Evolutionary conservation across 2,888 invertebrate species (phyloP).

Genomic region (Dasypolia templi): DNA sequence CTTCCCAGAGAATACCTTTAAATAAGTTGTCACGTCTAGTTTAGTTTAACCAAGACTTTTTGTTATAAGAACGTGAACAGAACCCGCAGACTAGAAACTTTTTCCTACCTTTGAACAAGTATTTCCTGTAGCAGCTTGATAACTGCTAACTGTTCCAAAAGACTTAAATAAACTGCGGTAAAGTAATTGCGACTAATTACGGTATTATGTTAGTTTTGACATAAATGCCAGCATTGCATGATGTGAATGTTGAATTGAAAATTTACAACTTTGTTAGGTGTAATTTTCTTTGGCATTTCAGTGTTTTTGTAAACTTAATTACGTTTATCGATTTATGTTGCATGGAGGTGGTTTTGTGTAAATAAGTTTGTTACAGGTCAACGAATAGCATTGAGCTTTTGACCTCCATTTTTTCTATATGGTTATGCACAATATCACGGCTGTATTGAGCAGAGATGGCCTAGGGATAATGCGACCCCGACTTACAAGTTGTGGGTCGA

Average conservation of each 20-base stretch:
- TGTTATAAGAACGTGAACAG: not conserved
- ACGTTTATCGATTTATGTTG: slow-evolving; percentile 25
- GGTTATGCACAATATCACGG: not conserved
- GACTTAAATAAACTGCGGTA: slow-evolving; percentile 43
- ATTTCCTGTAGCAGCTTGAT: slow-evolving; percentile 46
- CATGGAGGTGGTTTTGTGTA: slow-evolving; percentile 20
- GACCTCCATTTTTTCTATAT: not conserved
- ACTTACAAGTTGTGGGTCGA: not conserved
- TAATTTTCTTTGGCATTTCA: slow-evolving; percentile 39
- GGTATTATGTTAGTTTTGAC: slow-evolving; percentile 52
- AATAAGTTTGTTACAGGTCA: slow-evolving; percentile 10
- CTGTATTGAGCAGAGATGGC: not conserved
- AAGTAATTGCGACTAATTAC: slow-evolving; percentile 60
- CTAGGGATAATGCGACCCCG: not conserved
- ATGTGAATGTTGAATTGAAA: slow-evolving; percentile 55
- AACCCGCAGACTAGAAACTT: slow-evolving; percentile 3
- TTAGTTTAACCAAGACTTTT: not conserved
- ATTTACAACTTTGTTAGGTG: slow-evolving; percentile 39
- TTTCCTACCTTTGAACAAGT: not conserved
- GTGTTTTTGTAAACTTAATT: slow-evolving; percentile 25
- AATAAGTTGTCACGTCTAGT: not conserved
- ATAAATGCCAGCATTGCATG: slow-evolving; percentile 46
- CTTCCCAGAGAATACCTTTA: not conserved
- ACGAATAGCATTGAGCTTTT: not conserved
- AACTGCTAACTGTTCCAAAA: slow-evolving; percentile 66